Evolutionary conservation across 2,888 invertebrate genomes (phyloP).

Genomic region (Chaitophorus viminalis): DNA sequence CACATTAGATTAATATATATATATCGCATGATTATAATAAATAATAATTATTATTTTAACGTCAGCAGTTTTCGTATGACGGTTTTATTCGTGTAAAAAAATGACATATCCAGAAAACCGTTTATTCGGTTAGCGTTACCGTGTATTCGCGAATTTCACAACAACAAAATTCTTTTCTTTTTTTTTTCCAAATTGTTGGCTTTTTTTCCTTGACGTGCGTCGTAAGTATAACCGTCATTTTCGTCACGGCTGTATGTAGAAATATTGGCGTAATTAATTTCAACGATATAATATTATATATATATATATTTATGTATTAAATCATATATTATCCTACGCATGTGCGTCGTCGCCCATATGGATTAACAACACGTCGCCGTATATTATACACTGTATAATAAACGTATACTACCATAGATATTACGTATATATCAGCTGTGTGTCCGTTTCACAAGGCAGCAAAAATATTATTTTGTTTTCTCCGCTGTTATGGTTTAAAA

Average conservation of each 20-base stretch:
- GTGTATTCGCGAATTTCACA: neutral
- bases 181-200: neutral
- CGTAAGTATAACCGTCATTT: neutral
- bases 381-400: neutral
- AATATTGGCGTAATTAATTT: conserved; percentile 23
- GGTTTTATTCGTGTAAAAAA: too few relatives aligned
- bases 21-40: too few relatives aligned
- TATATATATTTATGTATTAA: neutral
- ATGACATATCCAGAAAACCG: too few relatives aligned
- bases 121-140: too few relatives aligned
- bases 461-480: neutral
- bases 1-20: too few relatives aligned
- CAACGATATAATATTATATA: neutral
- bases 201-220: too few relatives aligned
- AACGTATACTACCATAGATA: neutral
- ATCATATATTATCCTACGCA: neutral
- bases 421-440: neutral
- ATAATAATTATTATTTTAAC: neutral
- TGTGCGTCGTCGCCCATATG: neutral
- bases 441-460: conserved; percentile 21
- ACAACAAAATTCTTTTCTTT: neutral
- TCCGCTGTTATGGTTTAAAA: conserved; percentile 43
- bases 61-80: neutral
- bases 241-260: neutral
- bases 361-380: neutral